Evolutionary conservation across 2,888 invertebrate species (phyloP).

Genomic region (Tridacna gigas): DNA sequence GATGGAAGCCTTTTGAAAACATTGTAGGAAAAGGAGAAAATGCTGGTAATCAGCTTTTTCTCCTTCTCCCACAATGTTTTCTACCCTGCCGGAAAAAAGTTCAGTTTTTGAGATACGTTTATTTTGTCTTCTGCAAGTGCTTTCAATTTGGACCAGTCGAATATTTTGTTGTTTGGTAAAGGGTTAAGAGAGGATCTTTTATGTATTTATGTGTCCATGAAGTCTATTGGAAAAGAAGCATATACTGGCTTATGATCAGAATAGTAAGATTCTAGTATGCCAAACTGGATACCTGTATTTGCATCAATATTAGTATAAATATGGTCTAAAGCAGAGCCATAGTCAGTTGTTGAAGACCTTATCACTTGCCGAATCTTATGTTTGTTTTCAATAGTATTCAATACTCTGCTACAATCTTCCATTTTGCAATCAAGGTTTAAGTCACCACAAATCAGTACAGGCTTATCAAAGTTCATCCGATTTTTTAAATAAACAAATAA

Average conservation of each 20-base stretch:
- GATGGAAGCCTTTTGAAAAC: too few relatives aligned
- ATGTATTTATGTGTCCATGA: too few relatives aligned
- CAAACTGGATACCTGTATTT: neutral
- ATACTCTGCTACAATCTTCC: neutral
- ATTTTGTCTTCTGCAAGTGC: too few relatives aligned
- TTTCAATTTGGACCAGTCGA: too few relatives aligned
- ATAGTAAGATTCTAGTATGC: constrained; percentile 11
- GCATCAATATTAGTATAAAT: constrained; percentile 13
- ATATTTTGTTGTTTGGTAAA: too few relatives aligned
- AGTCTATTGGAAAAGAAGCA: neutral
- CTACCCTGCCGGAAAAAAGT: too few relatives aligned
- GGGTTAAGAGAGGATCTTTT: too few relatives aligned
- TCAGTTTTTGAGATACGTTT: too few relatives aligned
- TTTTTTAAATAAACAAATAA: neutral
- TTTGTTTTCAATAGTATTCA: neutral
- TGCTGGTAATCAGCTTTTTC: too few relatives aligned
- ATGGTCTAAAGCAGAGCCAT: constrained; percentile 16
- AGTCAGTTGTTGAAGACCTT: constrained; percentile 14
- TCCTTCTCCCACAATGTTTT: too few relatives aligned
- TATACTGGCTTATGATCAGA: constrained; percentile 21
- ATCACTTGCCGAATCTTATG: neutral
- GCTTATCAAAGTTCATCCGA: neutral
- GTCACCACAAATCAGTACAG: constrained; percentile 6
- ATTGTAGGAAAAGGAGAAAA: too few relatives aligned
- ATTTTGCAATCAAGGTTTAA: constrained; percentile 15